phyloP scores from a whole-genome alignment of 2,113 vertebrate genomes.

The Daphoenositta chrysoptera region DNA sequence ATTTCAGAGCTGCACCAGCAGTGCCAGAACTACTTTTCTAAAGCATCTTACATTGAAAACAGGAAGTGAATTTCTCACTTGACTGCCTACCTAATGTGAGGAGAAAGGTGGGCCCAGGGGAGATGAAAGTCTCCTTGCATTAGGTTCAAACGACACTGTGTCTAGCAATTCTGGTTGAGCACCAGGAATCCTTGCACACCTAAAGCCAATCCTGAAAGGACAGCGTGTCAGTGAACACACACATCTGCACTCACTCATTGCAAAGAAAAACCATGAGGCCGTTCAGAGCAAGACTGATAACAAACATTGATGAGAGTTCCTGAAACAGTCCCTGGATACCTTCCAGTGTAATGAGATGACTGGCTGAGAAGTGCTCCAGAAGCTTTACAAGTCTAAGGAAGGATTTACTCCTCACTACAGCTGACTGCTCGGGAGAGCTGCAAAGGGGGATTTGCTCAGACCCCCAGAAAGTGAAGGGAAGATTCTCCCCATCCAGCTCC shows the following conservation, averaged over 20 bases:
- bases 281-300: neutral
- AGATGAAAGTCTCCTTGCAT: neutral
- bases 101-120: neutral
- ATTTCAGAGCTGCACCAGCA: neutral
- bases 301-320: neutral
- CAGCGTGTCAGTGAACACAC: neutral
- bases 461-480: neutral
- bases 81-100: neutral
- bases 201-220: neutral
- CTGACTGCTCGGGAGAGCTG: neutral
- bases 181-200: neutral
- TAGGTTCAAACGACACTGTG: neutral
- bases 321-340: neutral
- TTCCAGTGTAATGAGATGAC: neutral
- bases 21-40: neutral
- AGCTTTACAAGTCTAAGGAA: neutral
- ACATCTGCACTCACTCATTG: fast-evolving
- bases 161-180: neutral
- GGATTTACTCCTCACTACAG: neutral
- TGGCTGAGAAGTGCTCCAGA: neutral
- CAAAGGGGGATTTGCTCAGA: neutral
- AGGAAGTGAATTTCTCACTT: slow-evolving; percentile 12
- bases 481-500: neutral
- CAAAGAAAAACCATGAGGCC: fast-evolving
- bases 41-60: neutral